Evolutionary conservation across 1,140 invertebrate genomes (phyloP).

Genomic region (Drosophila ogumai): DNA sequence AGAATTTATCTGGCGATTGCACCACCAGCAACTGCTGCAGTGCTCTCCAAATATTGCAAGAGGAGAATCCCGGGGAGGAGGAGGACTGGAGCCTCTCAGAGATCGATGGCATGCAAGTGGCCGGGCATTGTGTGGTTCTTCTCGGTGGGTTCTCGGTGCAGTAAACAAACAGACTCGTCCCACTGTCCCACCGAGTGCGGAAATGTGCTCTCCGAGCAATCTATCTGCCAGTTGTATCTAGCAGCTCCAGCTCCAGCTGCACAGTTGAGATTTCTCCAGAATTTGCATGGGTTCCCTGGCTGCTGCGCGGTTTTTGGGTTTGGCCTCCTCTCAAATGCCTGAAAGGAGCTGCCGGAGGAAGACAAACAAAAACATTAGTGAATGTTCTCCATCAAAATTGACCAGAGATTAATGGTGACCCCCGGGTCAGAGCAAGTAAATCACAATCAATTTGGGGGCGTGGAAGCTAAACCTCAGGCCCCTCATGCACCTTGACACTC

Average conservation of each 20-base stretch:
- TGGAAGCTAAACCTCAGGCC: conserved; percentile 16
- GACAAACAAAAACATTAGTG: conserved; percentile 35
- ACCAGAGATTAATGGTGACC: conserved; percentile 57
- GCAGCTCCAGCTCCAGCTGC: conserved; percentile 30
- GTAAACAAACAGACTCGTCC: conserved; percentile 64
- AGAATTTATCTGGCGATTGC: conserved; percentile 73
- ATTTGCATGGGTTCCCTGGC: conserved; percentile 65
- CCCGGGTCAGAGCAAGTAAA: conserved; percentile 29
- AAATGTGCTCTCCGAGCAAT: conserved; percentile 55
- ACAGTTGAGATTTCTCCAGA: conserved; percentile 37
- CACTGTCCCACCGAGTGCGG: conserved; percentile 67
- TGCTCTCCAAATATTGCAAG: conserved; percentile 51
- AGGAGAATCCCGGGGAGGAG: neutral
- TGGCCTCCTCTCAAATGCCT: conserved; percentile 59
- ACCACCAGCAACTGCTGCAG: conserved; percentile 33
- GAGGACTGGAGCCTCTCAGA: conserved; percentile 20
- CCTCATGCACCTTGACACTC: conserved; percentile 53
- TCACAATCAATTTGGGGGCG: conserved; percentile 38
- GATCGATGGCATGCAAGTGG: conserved; percentile 47
- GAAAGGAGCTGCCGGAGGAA: conserved; percentile 35
- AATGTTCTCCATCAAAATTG: conserved; percentile 48
- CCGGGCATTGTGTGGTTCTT: conserved; percentile 50
- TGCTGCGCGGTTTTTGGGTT: conserved; percentile 32
- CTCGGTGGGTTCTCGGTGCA: conserved; percentile 19
- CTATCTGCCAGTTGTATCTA: conserved; percentile 68